phyloP scores from a whole-genome alignment of 2,113 vertebrate genomes.

The Chlorodrepanis virens region DNA sequence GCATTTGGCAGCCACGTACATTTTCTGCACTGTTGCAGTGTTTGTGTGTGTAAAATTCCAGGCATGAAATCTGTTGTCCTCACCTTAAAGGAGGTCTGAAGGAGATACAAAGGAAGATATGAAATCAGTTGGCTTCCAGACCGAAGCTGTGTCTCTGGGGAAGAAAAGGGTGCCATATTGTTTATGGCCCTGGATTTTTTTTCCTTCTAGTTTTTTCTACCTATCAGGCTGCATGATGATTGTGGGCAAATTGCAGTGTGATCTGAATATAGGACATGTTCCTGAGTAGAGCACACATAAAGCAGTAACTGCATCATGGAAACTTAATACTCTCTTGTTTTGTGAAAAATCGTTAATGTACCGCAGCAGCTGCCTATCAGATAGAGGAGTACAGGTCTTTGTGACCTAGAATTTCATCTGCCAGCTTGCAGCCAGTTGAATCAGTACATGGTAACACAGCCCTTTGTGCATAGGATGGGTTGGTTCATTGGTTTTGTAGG shows the following conservation, averaged over 20 bases:
- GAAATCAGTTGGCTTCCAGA: not conserved
- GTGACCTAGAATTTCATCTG: conserved; percentile 44
- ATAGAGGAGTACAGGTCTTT: not conserved
- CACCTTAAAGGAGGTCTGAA: not conserved
- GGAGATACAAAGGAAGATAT: accelerated
- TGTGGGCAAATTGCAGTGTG: not conserved
- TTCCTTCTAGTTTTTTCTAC: not conserved
- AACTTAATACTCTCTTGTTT: conserved; percentile 18
- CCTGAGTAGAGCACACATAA: not conserved
- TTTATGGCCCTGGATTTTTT: not conserved
- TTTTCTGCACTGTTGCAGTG: not conserved
- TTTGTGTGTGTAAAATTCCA: not conserved
- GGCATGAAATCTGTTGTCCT: not conserved
- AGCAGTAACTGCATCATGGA: conserved; percentile 3
- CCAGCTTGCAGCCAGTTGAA: not conserved
- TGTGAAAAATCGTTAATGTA: conserved; percentile 20
- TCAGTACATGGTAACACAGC: not conserved
- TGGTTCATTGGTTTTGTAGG: not conserved
- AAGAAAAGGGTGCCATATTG: not conserved
- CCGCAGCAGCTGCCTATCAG: not conserved
- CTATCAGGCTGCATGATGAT: not conserved
- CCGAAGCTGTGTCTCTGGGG: not conserved
- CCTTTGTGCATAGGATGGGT: not conserved
- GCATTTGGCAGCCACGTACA: accelerated
- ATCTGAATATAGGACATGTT: not conserved